Evolutionary conservation across 2,888 invertebrate species (phyloP).

Genomic region (Oligia strigilis): DNA sequence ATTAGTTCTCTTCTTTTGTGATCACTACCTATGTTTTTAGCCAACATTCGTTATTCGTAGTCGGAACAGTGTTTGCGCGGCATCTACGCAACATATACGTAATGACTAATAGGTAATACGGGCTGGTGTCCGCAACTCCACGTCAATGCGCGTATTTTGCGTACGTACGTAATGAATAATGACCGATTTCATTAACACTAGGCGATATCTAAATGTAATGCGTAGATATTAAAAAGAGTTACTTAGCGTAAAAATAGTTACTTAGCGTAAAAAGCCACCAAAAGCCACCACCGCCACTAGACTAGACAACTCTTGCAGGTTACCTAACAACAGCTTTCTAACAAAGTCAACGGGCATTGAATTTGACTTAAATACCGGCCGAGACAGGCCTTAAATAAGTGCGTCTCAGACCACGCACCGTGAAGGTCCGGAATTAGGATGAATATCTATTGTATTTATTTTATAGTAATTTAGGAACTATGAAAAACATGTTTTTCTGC

Average conservation of each 20-base stretch:
- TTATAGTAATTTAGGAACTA: background rate
- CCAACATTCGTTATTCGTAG: background rate
- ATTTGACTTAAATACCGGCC: background rate
- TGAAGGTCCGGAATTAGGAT: background rate
- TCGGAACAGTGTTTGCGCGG: background rate
- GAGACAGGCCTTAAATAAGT: background rate
- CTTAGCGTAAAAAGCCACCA: no score
- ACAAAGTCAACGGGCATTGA: background rate
- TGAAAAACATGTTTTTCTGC: background rate
- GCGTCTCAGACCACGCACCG: background rate
- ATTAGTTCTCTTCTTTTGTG: conserved; percentile 1
- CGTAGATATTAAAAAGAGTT: background rate
- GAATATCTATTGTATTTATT: background rate
- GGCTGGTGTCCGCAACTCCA: no score
- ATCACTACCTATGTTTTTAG: background rate
- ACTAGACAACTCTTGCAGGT: background rate
- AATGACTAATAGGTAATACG: background rate
- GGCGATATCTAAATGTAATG: background rate
- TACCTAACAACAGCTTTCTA: background rate
- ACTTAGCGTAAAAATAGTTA: background rate
- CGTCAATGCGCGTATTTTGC: no score
- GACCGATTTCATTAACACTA: background rate
- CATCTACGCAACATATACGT: background rate
- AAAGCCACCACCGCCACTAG: no score
- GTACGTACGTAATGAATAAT: background rate